Base-by-base conservation (phyloP, 2,113 vertebrate genomes). In the Rhadina sibilatrix region DNA sequence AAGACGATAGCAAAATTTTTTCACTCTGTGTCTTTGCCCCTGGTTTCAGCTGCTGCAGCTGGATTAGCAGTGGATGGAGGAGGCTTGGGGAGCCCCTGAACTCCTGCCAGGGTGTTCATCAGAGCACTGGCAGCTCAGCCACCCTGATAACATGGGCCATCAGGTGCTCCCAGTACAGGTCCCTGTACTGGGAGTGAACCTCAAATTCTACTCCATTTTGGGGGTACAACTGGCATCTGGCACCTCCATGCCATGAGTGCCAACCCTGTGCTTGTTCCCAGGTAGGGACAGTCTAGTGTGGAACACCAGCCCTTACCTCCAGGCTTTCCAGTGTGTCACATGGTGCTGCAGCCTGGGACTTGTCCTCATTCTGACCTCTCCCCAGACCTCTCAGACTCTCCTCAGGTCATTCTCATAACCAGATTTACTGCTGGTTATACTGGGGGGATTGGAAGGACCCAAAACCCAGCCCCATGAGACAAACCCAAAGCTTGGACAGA, bases 191-290 rank as follows among this genome's bases (percentile, higher is more conserved):
- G 17, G 47, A 54, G 18, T 7, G 28, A 87, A 35, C 12, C 25
- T 46, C 7, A 7, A 19, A 11, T 16, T 72, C 30, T 64, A 3
- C 13, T 21, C 53, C 7, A 8, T 42, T 87, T 50, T 22, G 8
- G 3, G 33, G 18, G 1, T 85, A 50, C 52, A 76, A 1, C 3
- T 2, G 3, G n/a, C 14, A 12, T 21, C n/a, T 81, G 59, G 21
- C 56, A 38, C 27, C 2, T 0, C 59, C 2, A 2, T 44, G 63
- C 46, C 4, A 0, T 35, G 27, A 7, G 3, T 87, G 46, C 50
- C 7, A 2, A 3, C 20, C 46, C 40, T 61, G 74, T 3, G 8
- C n/a, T 53, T 49, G 21, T 79, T 42, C 60, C 53, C 42, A 37
- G 53, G 49, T 9, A 24, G 68, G 35, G 23, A n/a, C 44, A 68